phyloP scores from a whole-genome alignment of 2,113 vertebrate genomes.

The Rhipidura dahli region DNA sequence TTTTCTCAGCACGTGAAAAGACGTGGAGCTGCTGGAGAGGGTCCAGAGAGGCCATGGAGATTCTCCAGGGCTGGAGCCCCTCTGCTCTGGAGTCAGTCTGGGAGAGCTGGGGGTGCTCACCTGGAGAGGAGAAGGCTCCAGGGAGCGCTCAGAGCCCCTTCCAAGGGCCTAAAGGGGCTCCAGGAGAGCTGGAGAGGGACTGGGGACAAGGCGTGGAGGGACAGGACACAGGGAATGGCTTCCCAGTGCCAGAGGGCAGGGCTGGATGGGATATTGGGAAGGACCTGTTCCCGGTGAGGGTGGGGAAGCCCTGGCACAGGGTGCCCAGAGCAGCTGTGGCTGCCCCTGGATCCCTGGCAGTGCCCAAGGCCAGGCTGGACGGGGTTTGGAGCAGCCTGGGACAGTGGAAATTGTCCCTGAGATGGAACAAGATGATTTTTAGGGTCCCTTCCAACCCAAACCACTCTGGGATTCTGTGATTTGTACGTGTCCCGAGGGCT shows the following conservation, averaged over 20 bases:
- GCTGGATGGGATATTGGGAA: accelerated
- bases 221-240: not conserved
- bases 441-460: not conserved
- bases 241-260: not conserved
- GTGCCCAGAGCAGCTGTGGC: not conserved
- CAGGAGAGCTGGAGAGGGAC: not conserved
- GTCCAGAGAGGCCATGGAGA: accelerated
- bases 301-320: not conserved
- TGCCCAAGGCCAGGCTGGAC: accelerated
- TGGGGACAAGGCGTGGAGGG: not conserved
- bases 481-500: accelerated
- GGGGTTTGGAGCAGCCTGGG: accelerated
- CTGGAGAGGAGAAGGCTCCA: not conserved
- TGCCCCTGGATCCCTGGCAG: not conserved
- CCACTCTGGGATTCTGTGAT: not conserved
- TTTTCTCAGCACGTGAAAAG: not conserved
- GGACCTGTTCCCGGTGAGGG: not conserved
- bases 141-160: not conserved
- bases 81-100: not conserved
- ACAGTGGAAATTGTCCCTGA: accelerated
- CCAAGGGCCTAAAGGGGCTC: not conserved
- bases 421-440: accelerated
- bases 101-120: not conserved
- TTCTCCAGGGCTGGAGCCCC: not conserved
- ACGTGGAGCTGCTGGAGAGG: accelerated